A percentile compares a stretch with the other conserved stretches of the same genome.
Conservation (phyloP, 2,888 invertebrate species). For the Tubiluchus corallicola region DNA sequence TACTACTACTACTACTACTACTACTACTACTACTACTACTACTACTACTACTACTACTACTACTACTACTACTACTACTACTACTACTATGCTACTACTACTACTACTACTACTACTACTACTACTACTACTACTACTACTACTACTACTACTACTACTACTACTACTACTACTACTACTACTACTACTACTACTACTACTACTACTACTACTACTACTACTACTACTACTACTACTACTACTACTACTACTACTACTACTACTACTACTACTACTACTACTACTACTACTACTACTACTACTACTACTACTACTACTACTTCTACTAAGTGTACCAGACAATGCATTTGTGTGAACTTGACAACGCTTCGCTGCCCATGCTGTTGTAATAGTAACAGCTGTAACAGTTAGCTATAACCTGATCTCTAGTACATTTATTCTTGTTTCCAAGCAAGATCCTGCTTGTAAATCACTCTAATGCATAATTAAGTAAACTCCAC, state of each 20-base stretch:
- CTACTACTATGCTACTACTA: too few species aligned
- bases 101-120: constrained; percentile 3
- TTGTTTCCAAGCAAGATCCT: too few species aligned
- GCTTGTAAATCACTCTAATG: too few species aligned
- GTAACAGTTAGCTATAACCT: too few species aligned
- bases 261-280: constrained; percentile 3
- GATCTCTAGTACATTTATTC: too few species aligned
- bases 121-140: constrained; percentile 3
- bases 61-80: constrained; percentile 3
- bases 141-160: constrained; percentile 3
- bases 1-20: constrained; percentile 3
- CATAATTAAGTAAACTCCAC: too few species aligned
- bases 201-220: constrained; percentile 3
- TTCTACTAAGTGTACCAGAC: neutral
- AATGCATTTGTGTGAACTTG: too few species aligned
- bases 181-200: constrained; percentile 3
- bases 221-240: constrained; percentile 3
- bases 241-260: constrained; percentile 3
- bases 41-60: constrained; percentile 3
- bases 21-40: constrained; percentile 3
- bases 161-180: constrained; percentile 3
- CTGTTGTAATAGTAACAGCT: too few species aligned
- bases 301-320: constrained; percentile 3
- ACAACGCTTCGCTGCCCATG: too few species aligned
- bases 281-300: constrained; percentile 3